Evolutionary conservation across 2,888 invertebrate genomes (phyloP), one percentile per base, ranked within the genome.

Genomic region (Bellardia pandia): DNA sequence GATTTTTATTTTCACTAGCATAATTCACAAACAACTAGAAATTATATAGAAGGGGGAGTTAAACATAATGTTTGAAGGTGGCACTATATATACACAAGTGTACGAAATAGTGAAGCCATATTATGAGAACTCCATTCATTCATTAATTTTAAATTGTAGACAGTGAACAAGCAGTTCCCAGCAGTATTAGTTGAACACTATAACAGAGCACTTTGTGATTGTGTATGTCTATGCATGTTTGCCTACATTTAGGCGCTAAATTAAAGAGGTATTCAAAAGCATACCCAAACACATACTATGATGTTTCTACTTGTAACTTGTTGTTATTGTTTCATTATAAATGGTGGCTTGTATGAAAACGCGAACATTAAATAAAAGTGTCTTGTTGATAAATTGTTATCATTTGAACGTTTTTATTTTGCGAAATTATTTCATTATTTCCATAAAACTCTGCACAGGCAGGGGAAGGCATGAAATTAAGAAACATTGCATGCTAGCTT

Each of bases 361-460:
- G 79, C 66, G 89, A 86, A 87, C 87, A 85, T 87, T 87, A 87
- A 87, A 87, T 89, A 88, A 89, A 90, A 89, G 90, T 90, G 90
- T 90, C 92, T 91, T 86, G 89, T 91, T 92, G 92, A 92, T 92
- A 92, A 92, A 92, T 92, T 91, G 91, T 92, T 92, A 92, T 92
- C 91, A 92, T 92, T 92, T 91, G 72, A 91, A 91, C 90, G 90
- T 76, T 83, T 76, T 62, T 76, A 33, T 69, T 82, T 91, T 6
- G 90, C 89, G 87, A 92, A 92, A 92, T 92, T 91, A 92, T 92
- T 92, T 92, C 92, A 91, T 92, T 92, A 92, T 74, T 45, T 64
- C 76, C 23, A 56, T 69, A 40, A 45, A 16, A 58, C 16, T 23
- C 23, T 23, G 37, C 33, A 7, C 1, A 14, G 1, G 62, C 1